A percentile compares a stretch with the other conserved stretches of the same genome.
These are phyloP conservation scores for Falco punctatus DNA, from an alignment of 2,113 vertebrate species.

Conservation along the genomic window DNA sequence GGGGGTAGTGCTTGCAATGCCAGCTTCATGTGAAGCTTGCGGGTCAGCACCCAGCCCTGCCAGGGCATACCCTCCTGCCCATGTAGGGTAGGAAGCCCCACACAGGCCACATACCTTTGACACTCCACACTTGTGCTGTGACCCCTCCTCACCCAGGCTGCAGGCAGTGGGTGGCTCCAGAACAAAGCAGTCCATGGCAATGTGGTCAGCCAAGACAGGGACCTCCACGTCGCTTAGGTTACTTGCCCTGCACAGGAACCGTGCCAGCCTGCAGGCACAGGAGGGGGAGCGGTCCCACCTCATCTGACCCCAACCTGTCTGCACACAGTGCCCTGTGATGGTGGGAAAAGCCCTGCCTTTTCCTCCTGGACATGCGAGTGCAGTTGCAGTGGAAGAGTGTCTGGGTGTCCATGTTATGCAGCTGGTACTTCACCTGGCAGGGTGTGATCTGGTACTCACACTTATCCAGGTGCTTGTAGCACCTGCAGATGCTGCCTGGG, in stretches of 20 bases:
- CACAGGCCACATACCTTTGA: rapidly evolving
- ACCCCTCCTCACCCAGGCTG: not conserved
- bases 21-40: not conserved
- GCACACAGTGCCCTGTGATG: no score
- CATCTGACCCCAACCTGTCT: no score
- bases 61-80: not conserved
- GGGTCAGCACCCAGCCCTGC: not conserved
- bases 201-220: slow-evolving; percentile 49
- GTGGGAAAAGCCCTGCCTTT: not conserved
- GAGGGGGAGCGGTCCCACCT: not conserved
- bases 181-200: slow-evolving; percentile 70
- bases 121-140: not conserved
- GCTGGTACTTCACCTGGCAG: slow-evolving; percentile 73
- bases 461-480: slow-evolving; percentile 73
- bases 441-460: slow-evolving; percentile 78
- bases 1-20: rapidly evolving
- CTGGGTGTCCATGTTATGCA: slow-evolving; percentile 67
- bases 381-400: slow-evolving; percentile 87
- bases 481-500: slow-evolving; percentile 39
- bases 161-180: slow-evolving; percentile 14
- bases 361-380: slow-evolving; percentile 42
- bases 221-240: not conserved
- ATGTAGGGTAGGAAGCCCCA: not conserved
- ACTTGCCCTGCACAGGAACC: slow-evolving; percentile 46
- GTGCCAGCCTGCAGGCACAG: slow-evolving; percentile 61